Evolutionary conservation across 2,113 vertebrate species (phyloP).

Genomic region (Vidua macroura): DNA sequence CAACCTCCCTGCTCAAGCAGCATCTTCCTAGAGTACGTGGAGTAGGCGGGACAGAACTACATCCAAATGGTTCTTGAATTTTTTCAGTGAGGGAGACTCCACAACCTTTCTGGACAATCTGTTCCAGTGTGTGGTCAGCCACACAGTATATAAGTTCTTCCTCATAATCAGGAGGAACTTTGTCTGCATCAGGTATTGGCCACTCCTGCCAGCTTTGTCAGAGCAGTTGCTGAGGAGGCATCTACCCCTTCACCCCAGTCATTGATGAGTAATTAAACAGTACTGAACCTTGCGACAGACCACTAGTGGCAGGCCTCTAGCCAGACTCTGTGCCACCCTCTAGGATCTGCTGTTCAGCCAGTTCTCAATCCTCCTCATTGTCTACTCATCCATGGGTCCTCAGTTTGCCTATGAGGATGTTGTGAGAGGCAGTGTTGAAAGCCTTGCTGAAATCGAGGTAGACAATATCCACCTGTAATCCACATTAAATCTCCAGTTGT

Average conservation of each 20-base stretch:
- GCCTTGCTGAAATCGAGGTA: background rate
- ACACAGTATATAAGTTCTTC: background rate
- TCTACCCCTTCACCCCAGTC: background rate
- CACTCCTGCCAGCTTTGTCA: background rate
- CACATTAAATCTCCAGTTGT: background rate
- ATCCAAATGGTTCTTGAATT: background rate
- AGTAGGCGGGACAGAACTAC: background rate
- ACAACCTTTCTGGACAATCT: background rate
- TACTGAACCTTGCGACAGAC: background rate
- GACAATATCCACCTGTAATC: background rate
- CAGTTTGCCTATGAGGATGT: background rate
- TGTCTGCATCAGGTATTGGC: rapidly evolving
- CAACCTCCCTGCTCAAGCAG: background rate
- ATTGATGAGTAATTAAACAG: background rate
- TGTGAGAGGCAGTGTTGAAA: background rate
- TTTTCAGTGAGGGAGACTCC: background rate
- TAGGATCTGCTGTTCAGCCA: background rate
- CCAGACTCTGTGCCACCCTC: background rate
- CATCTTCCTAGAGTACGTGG: background rate
- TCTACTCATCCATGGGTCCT: background rate
- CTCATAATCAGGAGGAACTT: background rate
- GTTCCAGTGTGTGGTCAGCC: background rate
- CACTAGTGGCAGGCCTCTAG: background rate
- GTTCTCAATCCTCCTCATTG: background rate
- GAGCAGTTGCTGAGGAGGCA: background rate